Evolutionary conservation across 2,113 vertebrate genomes (phyloP).

Genomic region (Mixornis gularis): DNA sequence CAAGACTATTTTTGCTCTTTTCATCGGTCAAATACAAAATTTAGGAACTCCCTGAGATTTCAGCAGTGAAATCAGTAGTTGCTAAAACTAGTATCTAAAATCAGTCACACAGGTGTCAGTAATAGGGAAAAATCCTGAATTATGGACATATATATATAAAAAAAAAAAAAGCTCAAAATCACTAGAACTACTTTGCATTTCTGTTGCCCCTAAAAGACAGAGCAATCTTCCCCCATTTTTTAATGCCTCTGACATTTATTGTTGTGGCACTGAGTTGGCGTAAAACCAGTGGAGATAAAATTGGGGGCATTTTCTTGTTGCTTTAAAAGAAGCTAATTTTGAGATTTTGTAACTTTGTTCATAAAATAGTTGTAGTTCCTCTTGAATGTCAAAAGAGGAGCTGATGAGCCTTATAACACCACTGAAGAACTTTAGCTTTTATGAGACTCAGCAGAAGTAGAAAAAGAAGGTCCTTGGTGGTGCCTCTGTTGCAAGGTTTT

Average conservation of each 20-base stretch:
- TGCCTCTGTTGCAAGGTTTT: background rate
- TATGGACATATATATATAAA: background rate
- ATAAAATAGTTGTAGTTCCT: background rate
- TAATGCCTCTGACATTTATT: background rate
- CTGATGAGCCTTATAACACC: background rate
- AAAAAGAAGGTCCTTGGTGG: background rate
- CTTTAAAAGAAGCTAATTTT: background rate
- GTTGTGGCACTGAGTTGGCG: background rate
- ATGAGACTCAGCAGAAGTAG: background rate
- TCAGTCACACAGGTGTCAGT: background rate
- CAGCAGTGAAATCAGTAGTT: background rate
- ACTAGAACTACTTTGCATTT: background rate
- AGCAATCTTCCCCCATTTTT: background rate
- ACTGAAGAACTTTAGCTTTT: background rate
- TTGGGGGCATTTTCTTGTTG: background rate
- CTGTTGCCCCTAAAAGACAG: background rate
- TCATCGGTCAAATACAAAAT: background rate
- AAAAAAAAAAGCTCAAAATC: background rate
- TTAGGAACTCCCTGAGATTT: background rate
- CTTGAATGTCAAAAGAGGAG: background rate
- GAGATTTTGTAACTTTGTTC: background rate
- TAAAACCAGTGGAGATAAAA: background rate
- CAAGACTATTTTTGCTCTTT: background rate
- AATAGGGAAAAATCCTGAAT: background rate
- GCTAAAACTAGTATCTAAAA: background rate